These are phyloP conservation scores for Mellivora capensis DNA, from an alignment of 2,113 vertebrate genomes.

Conservation along the genomic window DNA sequence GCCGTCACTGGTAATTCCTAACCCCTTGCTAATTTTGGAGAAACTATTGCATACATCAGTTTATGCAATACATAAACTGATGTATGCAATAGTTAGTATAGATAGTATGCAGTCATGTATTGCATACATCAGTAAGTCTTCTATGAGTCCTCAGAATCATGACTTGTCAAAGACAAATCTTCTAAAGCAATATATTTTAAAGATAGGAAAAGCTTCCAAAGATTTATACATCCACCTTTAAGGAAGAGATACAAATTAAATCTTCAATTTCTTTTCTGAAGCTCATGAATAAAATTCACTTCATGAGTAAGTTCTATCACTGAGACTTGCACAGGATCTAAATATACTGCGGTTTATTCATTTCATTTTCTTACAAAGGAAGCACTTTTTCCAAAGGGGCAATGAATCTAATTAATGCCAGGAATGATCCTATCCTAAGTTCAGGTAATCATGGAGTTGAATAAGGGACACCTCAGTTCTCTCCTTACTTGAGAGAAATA, in stretches of 20 bases:
- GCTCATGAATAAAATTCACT: background rate
- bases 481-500: background rate
- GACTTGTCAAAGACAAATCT: slow-evolving; percentile 26
- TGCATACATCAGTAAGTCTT: background rate
- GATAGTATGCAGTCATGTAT: too few species aligned
- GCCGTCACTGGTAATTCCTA: background rate
- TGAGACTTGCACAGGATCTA: background rate
- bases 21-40: background rate
- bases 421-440: background rate
- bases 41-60: background rate
- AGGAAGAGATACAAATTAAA: slow-evolving; percentile 35
- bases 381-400: background rate
- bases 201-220: slow-evolving; percentile 13
- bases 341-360: background rate
- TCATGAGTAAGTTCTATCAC: background rate
- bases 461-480: background rate
- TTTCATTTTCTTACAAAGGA: background rate
- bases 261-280: background rate
- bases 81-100: too few species aligned
- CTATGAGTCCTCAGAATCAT: background rate
- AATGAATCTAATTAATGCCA: background rate
- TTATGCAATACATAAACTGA: too few species aligned
- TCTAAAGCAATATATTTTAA: background rate
- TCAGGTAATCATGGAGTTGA: background rate
- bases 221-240: background rate